Evolutionary conservation across 2,113 vertebrate genomes (phyloP), one percentile per base, ranked within the genome.

Genomic region (Cyrtonyx montezumae): DNA sequence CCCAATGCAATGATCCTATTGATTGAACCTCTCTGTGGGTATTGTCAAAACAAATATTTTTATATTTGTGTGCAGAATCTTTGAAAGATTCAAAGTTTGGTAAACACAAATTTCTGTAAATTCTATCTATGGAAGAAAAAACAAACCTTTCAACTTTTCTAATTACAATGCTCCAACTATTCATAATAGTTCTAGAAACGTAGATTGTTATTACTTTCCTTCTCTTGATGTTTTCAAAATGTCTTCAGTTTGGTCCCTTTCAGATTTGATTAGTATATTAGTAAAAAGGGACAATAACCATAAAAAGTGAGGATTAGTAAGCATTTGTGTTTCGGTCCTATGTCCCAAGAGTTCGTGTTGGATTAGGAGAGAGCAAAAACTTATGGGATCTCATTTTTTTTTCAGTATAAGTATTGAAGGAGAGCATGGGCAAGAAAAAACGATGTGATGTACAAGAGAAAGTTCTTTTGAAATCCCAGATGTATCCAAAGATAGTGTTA

Each of bases 211-310:
- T 48, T 73, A 43, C 26, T 80, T 86, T 66, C 93, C 20, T 59
- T 75, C 4, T 6, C 9, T 32, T 23, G 3, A 5, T 70, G 42
- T 81, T 65, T 89, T 40, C 61, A 78, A 53, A 95, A 88, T 3
- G 48, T 92, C 84, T 92, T 93, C 94, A 94, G 49, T 67, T 87
- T 90, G 42, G 87, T 25, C 23, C 56, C 17, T 93, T 95, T 88
- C 55, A 87, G 56, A 45, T 96, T 93, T 95, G 94, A 91, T 93
- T 94, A 55, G 25, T 85, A 76, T 96, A 87, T 32, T 77, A 82
- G 84, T 79, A 56, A 88, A 87, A 30, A 61, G 32, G 43, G 19
- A 18, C 7, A n/a, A 25, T 28, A 37, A 42, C 21, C 79, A 94
- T 88, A 65, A 58, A 79, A 94, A 73, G 42, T 37, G 28, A 83